Conservation (phyloP, 2,888 invertebrate species). For the Torymus auratus region DNA sequence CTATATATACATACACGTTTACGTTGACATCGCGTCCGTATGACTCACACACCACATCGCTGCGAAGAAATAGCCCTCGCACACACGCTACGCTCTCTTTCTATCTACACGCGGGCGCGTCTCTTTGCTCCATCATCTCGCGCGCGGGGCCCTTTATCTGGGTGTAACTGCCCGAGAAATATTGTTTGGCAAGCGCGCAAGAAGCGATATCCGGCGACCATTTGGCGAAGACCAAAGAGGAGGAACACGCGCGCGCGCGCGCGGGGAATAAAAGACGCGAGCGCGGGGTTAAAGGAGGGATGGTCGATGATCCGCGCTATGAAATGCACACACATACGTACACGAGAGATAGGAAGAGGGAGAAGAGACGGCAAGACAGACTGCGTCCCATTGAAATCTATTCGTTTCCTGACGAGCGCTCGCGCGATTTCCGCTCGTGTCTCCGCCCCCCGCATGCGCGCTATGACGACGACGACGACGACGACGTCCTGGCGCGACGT, state of each 20-base stretch:
- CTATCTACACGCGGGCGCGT: neutral
- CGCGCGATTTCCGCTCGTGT: neutral
- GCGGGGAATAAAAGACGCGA: constrained; percentile 9
- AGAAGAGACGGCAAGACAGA: neutral
- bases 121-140: constrained; percentile 15
- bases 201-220: constrained; percentile 57
- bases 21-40: neutral
- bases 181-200: constrained; percentile 59
- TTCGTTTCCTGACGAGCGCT: constrained; percentile 35
- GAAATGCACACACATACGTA: neutral
- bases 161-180: constrained; percentile 58
- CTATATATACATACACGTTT: neutral
- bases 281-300: neutral
- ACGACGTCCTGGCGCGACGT: neutral
- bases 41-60: neutral
- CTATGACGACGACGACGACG: constrained; percentile 1
- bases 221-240: constrained; percentile 44
- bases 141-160: constrained; percentile 34
- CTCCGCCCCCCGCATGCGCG: neutral
- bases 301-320: constrained; percentile 14
- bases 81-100: neutral
- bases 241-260: neutral
- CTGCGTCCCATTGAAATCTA: constrained; percentile 65
- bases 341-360: too few relatives aligned
- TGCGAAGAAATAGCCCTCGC: constrained; percentile 8